Base-by-base conservation (phyloP, 35 echinoderm and acorn worm species). In the Patiria miniata region DNA sequence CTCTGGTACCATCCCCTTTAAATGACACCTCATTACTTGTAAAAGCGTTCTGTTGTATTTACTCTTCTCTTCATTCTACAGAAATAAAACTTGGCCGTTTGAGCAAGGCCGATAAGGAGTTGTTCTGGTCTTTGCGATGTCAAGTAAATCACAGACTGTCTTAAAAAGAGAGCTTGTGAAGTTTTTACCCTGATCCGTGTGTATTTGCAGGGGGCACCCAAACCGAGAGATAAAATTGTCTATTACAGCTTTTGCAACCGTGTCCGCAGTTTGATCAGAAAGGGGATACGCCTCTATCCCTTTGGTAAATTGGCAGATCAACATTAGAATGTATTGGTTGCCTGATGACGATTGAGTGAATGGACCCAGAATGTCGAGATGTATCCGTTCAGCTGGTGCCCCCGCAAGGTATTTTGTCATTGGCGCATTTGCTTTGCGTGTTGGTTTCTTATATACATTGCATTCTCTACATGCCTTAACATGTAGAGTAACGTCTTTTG, bases 141-240 rank as follows among this genome's bases (percentile, higher is more conserved):
- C 19, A 16, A 1, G 58, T 30, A 61, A 9, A 2, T 61, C 58
- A 61, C 58, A 61, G 9, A 61, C 39, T 16, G 39, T 38, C 21
- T 9, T 21, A 21, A 61, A 61, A 6, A 55, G 52, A 55, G 52
- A 55, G 44, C 81, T 91, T 39, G 84, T 79, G 36, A 90, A 90
- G 78, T 90, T 90, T n/a, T 42, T 32, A 21, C 88, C 88, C 47
- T 90, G 88, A 40, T 90, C 88, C 1, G 88, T 37, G 44, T 54
- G 58, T 21, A 87, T 42, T 42, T 87, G 68, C 3, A 86, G 21
- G 7, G 88, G 88, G 40, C 39, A 59, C 2, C 88, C 88, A 77
- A 90, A 90, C 8, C 81, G 88, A 2, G 40, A 85, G 5, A 86
- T 86, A 65, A 90, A 86, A 7, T 77, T 55, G 36, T 77, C 7